These are phyloP conservation scores for Propsilocerus akamusi DNA, from an alignment of 1,140 invertebrate genomes.

Conservation along the genomic window DNA sequence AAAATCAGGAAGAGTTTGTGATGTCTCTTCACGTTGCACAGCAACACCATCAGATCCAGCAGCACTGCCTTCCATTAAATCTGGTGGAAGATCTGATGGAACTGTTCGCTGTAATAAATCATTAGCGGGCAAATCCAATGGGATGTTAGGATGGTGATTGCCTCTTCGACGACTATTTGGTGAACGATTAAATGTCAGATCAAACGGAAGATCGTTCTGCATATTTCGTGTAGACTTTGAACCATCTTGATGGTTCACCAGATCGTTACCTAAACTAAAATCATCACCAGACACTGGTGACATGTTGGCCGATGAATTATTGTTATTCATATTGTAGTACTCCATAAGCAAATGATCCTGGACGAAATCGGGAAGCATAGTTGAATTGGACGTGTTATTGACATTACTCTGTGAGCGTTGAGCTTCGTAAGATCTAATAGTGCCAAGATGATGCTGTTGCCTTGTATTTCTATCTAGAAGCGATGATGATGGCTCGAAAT, in stretches of 20 bases:
- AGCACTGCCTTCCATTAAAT: background rate
- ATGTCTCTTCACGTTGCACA: background rate
- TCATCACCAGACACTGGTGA: conserved; percentile 7
- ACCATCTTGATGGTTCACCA: conserved; percentile 3
- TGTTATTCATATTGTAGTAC: conserved; percentile 19
- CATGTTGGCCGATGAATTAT: background rate
- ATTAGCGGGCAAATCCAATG: conserved; percentile 17
- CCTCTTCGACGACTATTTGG: background rate
- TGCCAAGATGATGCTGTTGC: background rate
- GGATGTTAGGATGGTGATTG: conserved; percentile 12
- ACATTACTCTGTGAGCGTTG: background rate
- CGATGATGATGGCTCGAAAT: conserved; percentile 14
- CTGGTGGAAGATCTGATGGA: background rate
- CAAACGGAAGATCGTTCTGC: conserved; percentile 11
- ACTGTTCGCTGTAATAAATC: too few species aligned
- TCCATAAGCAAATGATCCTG: conserved; percentile 38
- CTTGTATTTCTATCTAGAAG: background rate
- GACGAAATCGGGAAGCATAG: conserved; percentile 34
- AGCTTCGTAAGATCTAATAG: too few species aligned
- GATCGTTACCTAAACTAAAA: conserved; percentile 7
- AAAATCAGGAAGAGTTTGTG: conserved; percentile 48
- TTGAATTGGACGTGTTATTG: conserved; percentile 19
- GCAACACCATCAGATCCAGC: background rate
- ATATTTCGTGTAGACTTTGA: conserved; percentile 11
- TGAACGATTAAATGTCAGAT: conserved; percentile 12